These are phyloP conservation scores for Entomobrya proxima DNA, from an alignment of 2,888 invertebrate genomes.

Conservation along the genomic window DNA sequence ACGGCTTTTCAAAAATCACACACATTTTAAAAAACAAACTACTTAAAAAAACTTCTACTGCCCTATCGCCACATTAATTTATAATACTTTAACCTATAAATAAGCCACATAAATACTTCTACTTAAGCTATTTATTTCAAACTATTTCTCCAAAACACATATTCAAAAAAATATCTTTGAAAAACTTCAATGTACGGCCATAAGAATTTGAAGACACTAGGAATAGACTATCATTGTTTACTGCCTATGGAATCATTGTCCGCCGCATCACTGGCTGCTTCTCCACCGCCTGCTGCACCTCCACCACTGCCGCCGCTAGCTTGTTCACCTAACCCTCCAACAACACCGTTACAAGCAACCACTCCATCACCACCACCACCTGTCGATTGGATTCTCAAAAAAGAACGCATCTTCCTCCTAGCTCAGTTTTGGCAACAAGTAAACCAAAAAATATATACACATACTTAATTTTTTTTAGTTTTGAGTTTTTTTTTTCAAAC, in stretches of 20 bases:
- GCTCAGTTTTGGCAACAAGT: slow-evolving; percentile 99
- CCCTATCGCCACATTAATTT: slow-evolving; percentile 46
- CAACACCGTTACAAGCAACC: slow-evolving; percentile 70
- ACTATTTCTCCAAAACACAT: not conserved
- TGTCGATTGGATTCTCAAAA: slow-evolving; percentile 98
- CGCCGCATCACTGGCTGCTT: slow-evolving; percentile 72
- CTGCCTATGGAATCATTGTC: slow-evolving; percentile 74
- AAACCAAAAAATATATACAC: slow-evolving; percentile 77
- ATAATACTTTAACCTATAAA: not conserved
- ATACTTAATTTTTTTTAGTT: not conserved
- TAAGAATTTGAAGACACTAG: slow-evolving; percentile 74
- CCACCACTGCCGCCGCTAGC: slow-evolving; percentile 72
- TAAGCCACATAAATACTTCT: slow-evolving; percentile 26
- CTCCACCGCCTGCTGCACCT: slow-evolving; percentile 71
- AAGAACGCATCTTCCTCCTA: slow-evolving; percentile 94
- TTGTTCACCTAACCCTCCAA: slow-evolving; percentile 70
- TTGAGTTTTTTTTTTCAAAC: not conserved
- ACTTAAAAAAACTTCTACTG: slow-evolving; percentile 34
- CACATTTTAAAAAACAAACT: slow-evolving; percentile 19
- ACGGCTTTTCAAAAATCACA: slow-evolving; percentile 43
- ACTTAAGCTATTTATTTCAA: slow-evolving; percentile 3
- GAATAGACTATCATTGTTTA: slow-evolving; percentile 74
- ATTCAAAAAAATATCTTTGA: not conserved
- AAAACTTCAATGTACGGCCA: slow-evolving; percentile 74
- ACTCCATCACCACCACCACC: slow-evolving; percentile 77